Evolutionary conservation across 2,797 vertebrate genomes (phyloP).

Genomic region (Lacerta agilis): DNA sequence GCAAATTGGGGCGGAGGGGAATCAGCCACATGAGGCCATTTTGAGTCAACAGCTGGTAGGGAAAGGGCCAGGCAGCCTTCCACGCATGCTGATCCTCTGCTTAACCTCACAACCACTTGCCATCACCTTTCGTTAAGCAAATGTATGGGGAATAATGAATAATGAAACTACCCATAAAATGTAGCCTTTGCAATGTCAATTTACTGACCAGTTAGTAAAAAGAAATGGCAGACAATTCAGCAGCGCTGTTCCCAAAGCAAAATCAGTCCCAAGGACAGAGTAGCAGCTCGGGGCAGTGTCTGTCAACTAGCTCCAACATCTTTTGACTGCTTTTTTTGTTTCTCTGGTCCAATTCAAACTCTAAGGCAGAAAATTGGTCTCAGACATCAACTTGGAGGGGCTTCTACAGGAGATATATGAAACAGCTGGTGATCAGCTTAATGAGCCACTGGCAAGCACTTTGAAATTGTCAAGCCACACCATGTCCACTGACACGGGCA

Average conservation of each 20-base stretch:
- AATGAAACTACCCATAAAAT: background rate
- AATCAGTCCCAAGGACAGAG: background rate
- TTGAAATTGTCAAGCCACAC: slow-evolving; percentile 7
- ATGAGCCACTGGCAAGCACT: slow-evolving; percentile 20
- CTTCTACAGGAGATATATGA: background rate
- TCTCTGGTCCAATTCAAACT: background rate
- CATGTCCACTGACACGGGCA: background rate
- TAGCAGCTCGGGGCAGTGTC: background rate
- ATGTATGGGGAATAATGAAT: background rate
- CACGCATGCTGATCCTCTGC: background rate
- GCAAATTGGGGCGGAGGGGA: background rate
- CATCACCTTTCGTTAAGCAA: background rate
- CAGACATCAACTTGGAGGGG: background rate
- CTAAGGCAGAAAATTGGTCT: background rate
- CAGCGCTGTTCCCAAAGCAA: background rate
- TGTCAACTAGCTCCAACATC: background rate
- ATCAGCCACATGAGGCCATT: background rate
- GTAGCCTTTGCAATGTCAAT: background rate
- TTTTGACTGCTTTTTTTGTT: background rate
- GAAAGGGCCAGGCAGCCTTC: background rate
- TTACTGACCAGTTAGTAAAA: background rate
- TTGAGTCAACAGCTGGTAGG: background rate
- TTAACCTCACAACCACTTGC: background rate
- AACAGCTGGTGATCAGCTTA: background rate
- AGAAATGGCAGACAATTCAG: background rate